These are phyloP conservation scores for Cebidichthys violaceus DNA, from an alignment of 2,113 vertebrate genomes.

Conservation along the genomic window DNA sequence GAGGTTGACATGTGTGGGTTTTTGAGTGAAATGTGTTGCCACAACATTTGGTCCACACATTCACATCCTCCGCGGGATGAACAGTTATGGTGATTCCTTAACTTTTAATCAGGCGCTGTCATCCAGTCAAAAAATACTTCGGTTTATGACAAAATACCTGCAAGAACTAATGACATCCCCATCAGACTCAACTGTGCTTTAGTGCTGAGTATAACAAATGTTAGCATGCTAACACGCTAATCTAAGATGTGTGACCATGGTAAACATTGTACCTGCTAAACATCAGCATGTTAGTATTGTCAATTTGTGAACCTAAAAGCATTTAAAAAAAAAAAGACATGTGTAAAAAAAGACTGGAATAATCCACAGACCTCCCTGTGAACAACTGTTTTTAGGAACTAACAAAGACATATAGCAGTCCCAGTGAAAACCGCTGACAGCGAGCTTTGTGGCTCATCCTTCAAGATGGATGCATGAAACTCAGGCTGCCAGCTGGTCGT, in stretches of 20 bases:
- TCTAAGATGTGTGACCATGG: neutral
- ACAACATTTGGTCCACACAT: neutral
- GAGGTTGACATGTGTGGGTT: neutral
- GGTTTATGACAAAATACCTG: too few relatives aligned
- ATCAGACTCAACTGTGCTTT: too few relatives aligned
- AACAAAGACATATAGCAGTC: neutral
- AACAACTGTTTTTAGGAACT: too few relatives aligned
- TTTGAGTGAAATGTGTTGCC: neutral
- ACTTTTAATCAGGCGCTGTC: neutral
- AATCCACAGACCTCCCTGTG: neutral
- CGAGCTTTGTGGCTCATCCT: neutral
- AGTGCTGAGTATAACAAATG: neutral
- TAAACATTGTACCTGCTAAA: neutral
- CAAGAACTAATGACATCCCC: too few relatives aligned
- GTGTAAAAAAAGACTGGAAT: neutral
- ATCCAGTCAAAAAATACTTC: neutral
- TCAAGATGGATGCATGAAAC: conserved; percentile 18
- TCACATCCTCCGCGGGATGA: neutral
- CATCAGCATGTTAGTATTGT: neutral
- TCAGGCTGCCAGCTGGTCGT: conserved; percentile 7
- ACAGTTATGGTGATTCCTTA: neutral
- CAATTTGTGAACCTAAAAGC: neutral
- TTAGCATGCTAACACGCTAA: neutral
- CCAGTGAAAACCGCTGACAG: neutral
- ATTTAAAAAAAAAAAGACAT: too few relatives aligned